phyloP scores from a whole-genome alignment of 1,140 invertebrate species.

The Cyclina sinensis region DNA sequence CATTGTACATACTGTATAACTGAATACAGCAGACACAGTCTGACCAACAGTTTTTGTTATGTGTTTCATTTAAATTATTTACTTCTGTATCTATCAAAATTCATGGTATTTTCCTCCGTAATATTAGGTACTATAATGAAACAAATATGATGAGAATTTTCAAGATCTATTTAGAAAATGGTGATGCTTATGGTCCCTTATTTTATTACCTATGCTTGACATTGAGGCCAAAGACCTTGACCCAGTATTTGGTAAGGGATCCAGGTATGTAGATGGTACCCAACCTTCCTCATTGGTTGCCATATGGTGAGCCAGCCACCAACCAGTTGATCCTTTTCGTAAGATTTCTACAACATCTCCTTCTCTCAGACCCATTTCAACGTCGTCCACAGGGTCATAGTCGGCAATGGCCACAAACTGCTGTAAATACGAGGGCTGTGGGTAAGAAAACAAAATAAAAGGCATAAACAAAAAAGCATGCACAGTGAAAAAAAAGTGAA shows the following conservation, averaged over 20 bases:
- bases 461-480: background rate
- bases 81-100: no score
- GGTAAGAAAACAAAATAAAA: constrained; percentile 27
- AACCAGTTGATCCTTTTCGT: constrained; percentile 97
- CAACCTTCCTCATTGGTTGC: constrained; percentile 93
- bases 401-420: constrained; percentile 92
- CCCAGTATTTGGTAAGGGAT: constrained; percentile 88
- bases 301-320: constrained; percentile 97
- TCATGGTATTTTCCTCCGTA: no score
- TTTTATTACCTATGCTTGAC: constrained; percentile 86
- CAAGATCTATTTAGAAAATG: no score
- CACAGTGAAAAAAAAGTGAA: constrained; percentile 6
- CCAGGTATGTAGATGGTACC: constrained; percentile 97
- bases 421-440: constrained; percentile 79
- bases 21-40: no score
- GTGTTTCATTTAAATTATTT: no score
- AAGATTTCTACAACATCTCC: constrained; percentile 93
- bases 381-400: constrained; percentile 94
- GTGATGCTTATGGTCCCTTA: no score
- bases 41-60: no score
- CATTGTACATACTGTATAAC: no score
- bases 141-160: no score
- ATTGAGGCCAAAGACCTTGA: constrained; percentile 86
- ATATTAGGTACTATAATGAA: no score
- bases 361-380: constrained; percentile 94